Base-by-base conservation (phyloP, 2,113 vertebrate species). In the Dromaius novaehollandiae region DNA sequence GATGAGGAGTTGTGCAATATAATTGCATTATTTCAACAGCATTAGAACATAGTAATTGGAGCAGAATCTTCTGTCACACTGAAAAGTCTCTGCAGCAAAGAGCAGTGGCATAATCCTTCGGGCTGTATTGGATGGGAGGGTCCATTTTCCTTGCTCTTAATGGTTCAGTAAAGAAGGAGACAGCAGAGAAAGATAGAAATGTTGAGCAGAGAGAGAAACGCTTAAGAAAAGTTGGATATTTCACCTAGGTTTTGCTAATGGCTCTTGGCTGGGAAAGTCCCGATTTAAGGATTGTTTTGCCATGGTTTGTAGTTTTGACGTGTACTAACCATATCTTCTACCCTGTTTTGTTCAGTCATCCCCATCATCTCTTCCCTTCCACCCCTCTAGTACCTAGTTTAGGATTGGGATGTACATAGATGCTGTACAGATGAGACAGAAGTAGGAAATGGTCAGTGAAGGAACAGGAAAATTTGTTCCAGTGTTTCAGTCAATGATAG, bases 11-110 rank as follows among this genome's bases (percentile, higher is more conserved):
- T 93, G 66, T 34, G 83, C 61, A 85, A 69, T 51, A 79, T 91
- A 95, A 95, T 90, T 76, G 71, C 17, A 68, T 84, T 73, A 82
- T 93, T 97, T 97, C 93, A 94, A 70, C 66, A 95, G 46, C 87
- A 81, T 86, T 94, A 93, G 75, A 94, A 58, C 65, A 90, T 53
- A 94, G 93, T 51, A 44, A 61, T 20, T n/a, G 30, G 56, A 34
- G 32, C 56, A 34, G 56, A 19, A 60, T 84, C 61, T 90, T 89
- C 70, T 76, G 16, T 93, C 50, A 81, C 93, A 96, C n/a, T 26
- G 64, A 88, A 70, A 68, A 58, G 6, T 46, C 93, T 48, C 61
- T 3, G 0, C 58, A 70, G 68, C 22, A 76, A 73, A 55, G n/a
- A 70, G 11, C 1, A 34, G 13, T 7, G 10, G 16, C 11, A 4